Percentiles rank a stretch among this genome's conserved stretches.
Evolutionary conservation across 37 sponge, comb jelly and placozoan genomes (phyloP).

Genomic region (Aplysina aerophoba): DNA sequence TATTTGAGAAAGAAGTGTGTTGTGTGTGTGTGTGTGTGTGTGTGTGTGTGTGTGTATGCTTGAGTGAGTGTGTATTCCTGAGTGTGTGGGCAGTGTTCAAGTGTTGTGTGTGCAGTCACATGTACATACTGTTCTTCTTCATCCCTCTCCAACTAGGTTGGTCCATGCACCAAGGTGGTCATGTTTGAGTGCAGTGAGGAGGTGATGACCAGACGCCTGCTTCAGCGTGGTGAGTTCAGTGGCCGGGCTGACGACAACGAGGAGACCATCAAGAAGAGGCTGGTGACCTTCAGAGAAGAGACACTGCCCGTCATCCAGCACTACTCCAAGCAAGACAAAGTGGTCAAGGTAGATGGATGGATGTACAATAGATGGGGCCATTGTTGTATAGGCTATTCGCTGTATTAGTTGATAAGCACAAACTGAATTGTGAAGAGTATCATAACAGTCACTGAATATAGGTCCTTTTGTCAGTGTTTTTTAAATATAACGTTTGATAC

Average conservation of each 20-base stretch:
- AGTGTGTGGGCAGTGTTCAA: not conserved
- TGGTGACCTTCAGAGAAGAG: conserved; percentile 55
- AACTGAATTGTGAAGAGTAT: no score
- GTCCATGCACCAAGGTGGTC: conserved; percentile 60
- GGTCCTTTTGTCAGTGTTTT: no score
- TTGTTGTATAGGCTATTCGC: no score
- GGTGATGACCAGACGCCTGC: conserved; percentile 73
- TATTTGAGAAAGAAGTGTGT: conserved; percentile 73
- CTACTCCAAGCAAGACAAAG: conserved; percentile 47
- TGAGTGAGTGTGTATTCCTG: not conserved
- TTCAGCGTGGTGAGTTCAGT: conserved; percentile 69
- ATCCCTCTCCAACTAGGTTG: conserved; percentile 41
- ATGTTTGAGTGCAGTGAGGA: conserved; percentile 85
- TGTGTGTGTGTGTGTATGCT: conserved; percentile 22
- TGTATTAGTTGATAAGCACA: no score
- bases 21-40: not conserved
- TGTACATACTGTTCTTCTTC: not conserved
- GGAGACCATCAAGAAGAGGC: conserved; percentile 84
- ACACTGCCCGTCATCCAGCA: conserved; percentile 82
- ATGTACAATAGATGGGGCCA: no score
- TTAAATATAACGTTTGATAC: no score
- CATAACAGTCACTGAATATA: no score
- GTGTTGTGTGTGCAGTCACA: not conserved
- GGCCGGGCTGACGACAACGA: conserved; percentile 86
- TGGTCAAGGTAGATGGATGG: conserved; percentile 55